Conservation (phyloP, 2,113 vertebrate species). For the Cavia porcellus region DNA sequence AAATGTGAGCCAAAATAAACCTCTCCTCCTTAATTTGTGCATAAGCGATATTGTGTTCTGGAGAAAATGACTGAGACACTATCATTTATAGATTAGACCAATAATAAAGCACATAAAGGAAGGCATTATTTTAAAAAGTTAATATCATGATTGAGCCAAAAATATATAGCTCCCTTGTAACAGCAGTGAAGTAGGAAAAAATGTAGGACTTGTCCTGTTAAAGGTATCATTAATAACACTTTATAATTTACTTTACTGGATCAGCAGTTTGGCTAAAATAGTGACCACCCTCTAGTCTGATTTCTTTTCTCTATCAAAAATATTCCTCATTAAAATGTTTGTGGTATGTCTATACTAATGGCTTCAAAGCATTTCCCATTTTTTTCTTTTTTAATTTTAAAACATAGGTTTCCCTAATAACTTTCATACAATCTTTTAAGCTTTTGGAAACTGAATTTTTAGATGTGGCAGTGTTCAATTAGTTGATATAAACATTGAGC, state of each 20-base stretch:
- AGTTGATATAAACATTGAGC: neutral
- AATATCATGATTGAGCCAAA: neutral
- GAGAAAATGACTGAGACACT: neutral
- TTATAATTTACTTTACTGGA: neutral
- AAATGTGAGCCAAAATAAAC: neutral
- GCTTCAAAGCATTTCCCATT: slow-evolving; percentile 39
- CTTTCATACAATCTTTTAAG: neutral
- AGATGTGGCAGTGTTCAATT: neutral
- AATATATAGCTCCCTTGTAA: neutral
- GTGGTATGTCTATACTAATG: neutral
- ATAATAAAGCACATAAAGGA: neutral
- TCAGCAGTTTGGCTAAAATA: neutral
- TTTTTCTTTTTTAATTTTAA: neutral
- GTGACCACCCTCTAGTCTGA: neutral
- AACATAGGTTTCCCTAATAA: neutral
- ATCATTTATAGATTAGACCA: neutral
- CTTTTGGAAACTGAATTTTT: slow-evolving; percentile 12
- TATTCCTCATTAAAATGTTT: neutral
- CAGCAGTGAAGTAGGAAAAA: slow-evolving; percentile 25
- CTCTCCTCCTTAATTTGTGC: neutral
- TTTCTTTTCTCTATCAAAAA: slow-evolving; percentile 37
- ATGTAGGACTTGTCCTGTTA: neutral
- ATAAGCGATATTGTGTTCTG: neutral
- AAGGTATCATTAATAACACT: slow-evolving; percentile 24
- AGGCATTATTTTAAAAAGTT: neutral